Evolutionary conservation across 2,888 invertebrate genomes (phyloP).

Genomic region (Agriotes lineatus): DNA sequence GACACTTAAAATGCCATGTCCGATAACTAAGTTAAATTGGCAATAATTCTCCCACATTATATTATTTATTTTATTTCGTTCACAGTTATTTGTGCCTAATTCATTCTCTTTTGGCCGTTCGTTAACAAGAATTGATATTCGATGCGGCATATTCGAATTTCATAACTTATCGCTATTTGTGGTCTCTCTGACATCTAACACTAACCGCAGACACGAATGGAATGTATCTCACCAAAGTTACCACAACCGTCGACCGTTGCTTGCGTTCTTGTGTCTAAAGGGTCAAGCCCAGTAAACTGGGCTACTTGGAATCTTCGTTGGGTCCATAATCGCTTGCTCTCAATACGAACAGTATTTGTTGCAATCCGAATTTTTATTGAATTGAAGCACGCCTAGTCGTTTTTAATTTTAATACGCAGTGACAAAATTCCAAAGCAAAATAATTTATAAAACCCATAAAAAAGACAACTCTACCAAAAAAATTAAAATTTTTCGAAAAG

Average conservation of each 20-base stretch:
- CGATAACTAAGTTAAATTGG: too few species aligned
- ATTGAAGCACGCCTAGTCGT: too few species aligned
- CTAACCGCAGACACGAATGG: conserved; percentile 58
- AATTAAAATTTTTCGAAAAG: too few species aligned
- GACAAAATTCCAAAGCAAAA: too few species aligned
- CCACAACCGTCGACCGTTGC: conserved; percentile 43
- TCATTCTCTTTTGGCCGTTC: conserved; percentile 37
- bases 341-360: too few species aligned
- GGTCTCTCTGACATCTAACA: conserved; percentile 59
- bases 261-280: conserved; percentile 44
- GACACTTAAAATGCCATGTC: too few species aligned
- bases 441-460: too few species aligned
- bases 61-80: conserved; percentile 28
- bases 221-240: conserved; percentile 56
- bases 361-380: too few species aligned
- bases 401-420: too few species aligned
- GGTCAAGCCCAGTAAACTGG: conserved; percentile 38
- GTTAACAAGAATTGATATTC: conserved; percentile 51
- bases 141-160: conserved; percentile 55
- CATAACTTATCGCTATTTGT: conserved; percentile 54
- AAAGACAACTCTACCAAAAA: too few species aligned
- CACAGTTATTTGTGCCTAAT: conserved; percentile 36
- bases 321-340: too few species aligned
- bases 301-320: conserved; percentile 19
- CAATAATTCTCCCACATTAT: too few species aligned